Conservation (phyloP, 2,888 invertebrate species). For the Gymnocheta viridis region DNA sequence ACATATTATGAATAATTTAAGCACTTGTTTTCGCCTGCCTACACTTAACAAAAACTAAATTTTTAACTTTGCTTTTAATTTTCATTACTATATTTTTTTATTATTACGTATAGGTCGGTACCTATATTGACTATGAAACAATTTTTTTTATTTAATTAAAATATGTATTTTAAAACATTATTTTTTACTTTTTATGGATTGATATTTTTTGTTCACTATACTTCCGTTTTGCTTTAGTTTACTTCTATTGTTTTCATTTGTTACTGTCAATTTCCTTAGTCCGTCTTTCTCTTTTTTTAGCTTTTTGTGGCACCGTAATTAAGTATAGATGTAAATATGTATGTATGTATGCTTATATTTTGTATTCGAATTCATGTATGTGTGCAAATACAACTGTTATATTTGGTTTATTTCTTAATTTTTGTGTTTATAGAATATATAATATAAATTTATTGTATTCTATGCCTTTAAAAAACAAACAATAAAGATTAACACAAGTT, state of each 20-base stretch:
- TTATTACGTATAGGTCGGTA: background rate
- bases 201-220: constrained; percentile 31
- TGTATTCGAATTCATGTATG: background rate
- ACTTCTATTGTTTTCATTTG: constrained; percentile 41
- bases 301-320: constrained; percentile 6
- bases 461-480: constrained; percentile 41
- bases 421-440: constrained; percentile 11
- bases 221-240: constrained; percentile 55
- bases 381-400: constrained; percentile 41
- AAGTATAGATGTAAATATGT: background rate
- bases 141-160: constrained; percentile 18
- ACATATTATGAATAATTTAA: background rate
- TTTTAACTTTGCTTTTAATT: background rate
- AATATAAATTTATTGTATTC: background rate
- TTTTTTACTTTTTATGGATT: background rate
- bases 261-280: constrained; percentile 15
- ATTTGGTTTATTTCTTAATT: constrained; percentile 48
- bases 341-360: background rate
- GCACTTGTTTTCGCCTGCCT: background rate
- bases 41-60: constrained; percentile 11
- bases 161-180: background rate
- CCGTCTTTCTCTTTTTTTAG: constrained; percentile 19
- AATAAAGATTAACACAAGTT: constrained; percentile 34
- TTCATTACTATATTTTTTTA: background rate
- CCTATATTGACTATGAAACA: background rate